A percentile compares a stretch with the other conserved stretches of the same genome.
These are phyloP conservation scores for Lepidotrigona ventralis DNA, from an alignment of 1,140 invertebrate species.

Conservation along the genomic window DNA sequence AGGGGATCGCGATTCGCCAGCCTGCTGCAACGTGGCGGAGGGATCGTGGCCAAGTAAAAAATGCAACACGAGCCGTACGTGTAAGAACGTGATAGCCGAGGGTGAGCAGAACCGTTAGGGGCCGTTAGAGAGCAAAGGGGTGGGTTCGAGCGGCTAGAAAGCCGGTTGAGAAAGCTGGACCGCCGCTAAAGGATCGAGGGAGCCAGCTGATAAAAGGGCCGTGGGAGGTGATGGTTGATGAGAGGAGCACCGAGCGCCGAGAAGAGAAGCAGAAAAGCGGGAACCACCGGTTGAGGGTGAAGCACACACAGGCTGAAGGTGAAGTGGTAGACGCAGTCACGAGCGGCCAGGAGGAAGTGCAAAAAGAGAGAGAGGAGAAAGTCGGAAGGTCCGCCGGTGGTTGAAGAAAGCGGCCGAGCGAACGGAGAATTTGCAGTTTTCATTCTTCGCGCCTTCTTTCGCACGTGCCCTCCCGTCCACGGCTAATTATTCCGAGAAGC, in stretches of 20 bases:
- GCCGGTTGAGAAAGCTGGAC: slow-evolving; percentile 6
- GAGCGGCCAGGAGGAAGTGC: background rate
- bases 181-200: slow-evolving; percentile 33
- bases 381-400: background rate
- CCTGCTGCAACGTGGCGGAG: no score
- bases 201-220: slow-evolving; percentile 23
- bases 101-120: background rate
- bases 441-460: slow-evolving; percentile 36
- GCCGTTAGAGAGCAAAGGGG: no score
- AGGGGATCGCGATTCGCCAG: slow-evolving; percentile 4
- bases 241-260: slow-evolving; percentile 4
- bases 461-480: background rate
- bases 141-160: background rate
- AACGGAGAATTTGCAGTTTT: slow-evolving; percentile 31
- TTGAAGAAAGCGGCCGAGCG: background rate
- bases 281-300: background rate
- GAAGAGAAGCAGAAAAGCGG: slow-evolving; percentile 1
- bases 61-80: slow-evolving; percentile 14
- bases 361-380: slow-evolving; percentile 14
- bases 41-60: slow-evolving; percentile 13
- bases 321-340: background rate
- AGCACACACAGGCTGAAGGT: no score
- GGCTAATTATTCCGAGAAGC: slow-evolving; percentile 13
- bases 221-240: slow-evolving; percentile 40
- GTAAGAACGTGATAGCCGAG: background rate